Evolutionary conservation across 1,140 invertebrate species (phyloP).

Genomic region (Prorops nasuta): DNA sequence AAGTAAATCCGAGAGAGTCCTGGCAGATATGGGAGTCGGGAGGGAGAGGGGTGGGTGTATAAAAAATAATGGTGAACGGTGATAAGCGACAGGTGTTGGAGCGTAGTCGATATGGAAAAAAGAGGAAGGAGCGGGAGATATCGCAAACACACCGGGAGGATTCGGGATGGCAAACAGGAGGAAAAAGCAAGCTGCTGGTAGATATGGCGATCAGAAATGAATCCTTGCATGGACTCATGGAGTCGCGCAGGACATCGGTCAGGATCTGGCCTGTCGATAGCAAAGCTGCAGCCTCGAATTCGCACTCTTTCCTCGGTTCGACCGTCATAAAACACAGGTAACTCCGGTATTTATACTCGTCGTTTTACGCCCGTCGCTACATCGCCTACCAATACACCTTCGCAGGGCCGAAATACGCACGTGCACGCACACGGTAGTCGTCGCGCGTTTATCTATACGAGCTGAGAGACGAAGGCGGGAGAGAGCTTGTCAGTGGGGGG

Average conservation of each 20-base stretch:
- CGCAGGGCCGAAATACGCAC: not conserved
- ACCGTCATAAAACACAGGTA: constrained; percentile 54
- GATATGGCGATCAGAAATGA: too few species aligned
- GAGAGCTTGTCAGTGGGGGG: not conserved
- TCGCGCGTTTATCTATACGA: not conserved
- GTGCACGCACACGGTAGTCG: not conserved
- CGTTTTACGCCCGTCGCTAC: constrained; percentile 31
- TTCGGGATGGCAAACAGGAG: too few species aligned
- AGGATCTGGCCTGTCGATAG: constrained; percentile 53
- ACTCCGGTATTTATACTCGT: constrained; percentile 53
- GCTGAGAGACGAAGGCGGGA: not conserved
- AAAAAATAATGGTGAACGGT: too few species aligned
- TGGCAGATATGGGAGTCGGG: too few species aligned
- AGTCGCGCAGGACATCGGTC: constrained; percentile 53
- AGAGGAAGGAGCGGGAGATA: too few species aligned
- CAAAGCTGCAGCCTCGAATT: constrained; percentile 13
- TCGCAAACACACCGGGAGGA: too few species aligned
- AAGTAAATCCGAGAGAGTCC: too few species aligned
- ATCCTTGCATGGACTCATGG: too few species aligned
- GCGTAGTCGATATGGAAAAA: too few species aligned
- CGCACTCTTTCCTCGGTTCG: constrained; percentile 20
- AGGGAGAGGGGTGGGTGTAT: too few species aligned
- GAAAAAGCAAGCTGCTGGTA: too few species aligned
- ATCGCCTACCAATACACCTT: not conserved
- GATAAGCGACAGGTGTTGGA: too few species aligned